Percentiles rank a stretch among this genome's conserved stretches.
Evolutionary conservation across 2,888 invertebrate genomes (phyloP).

Genomic region (Pimpla rufipes): DNA sequence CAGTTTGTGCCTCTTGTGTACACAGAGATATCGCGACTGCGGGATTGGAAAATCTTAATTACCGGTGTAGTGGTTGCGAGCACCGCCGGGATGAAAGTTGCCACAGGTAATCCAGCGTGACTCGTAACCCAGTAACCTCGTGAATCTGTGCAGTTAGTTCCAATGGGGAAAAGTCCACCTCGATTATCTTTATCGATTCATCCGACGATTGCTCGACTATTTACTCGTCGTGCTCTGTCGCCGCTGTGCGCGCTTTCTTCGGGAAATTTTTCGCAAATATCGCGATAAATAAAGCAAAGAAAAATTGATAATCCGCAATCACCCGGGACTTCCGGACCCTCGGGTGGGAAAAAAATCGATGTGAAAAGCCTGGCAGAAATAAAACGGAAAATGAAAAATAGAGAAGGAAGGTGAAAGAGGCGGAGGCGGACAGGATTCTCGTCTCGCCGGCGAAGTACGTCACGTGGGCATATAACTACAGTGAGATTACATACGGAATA

Average conservation of each 20-base stretch:
- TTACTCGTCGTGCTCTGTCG: neutral
- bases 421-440: constrained; percentile 80
- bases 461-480: constrained; percentile 49
- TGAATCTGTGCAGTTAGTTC: constrained; percentile 18
- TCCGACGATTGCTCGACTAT: neutral
- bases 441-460: constrained; percentile 65
- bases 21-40: constrained; percentile 30
- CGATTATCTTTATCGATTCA: constrained; percentile 23
- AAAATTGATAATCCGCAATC: neutral
- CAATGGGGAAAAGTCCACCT: constrained; percentile 14
- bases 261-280: neutral
- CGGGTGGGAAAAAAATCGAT: constrained; percentile 4
- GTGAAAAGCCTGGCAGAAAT: constrained; percentile 15
- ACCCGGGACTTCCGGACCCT: no score
- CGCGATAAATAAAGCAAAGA: neutral
- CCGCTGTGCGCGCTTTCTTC: neutral
- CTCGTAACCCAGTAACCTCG: constrained; percentile 63
- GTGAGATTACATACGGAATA: neutral
- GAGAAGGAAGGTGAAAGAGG: constrained; percentile 39
- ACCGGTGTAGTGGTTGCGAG: constrained; percentile 42
- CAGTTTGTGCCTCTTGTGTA: constrained; percentile 39
- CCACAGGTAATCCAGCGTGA: constrained; percentile 35
- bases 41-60: constrained; percentile 64
- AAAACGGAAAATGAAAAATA: constrained; percentile 12
- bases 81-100: constrained; percentile 54